A percentile compares a stretch with the other conserved stretches of the same genome.
These are phyloP conservation scores for Synaphobranchus kaupii DNA, from an alignment of 2,797 vertebrate genomes.

Conservation along the genomic window DNA sequence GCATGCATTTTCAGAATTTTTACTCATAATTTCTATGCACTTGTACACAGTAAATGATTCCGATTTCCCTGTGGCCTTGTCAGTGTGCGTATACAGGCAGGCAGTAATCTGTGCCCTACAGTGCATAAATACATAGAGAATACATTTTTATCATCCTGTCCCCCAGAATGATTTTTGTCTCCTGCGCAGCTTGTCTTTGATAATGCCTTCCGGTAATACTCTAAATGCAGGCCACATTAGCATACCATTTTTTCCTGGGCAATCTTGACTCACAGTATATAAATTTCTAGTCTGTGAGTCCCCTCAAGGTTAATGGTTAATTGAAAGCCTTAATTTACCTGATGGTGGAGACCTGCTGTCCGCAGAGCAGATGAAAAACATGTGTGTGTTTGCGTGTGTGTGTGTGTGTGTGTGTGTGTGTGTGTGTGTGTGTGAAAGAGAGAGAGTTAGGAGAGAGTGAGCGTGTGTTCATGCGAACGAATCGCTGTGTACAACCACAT, in stretches of 20 bases:
- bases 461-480: not conserved
- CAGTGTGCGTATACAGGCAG: conserved; percentile 52
- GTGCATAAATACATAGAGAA: conserved; percentile 73
- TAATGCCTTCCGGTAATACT: conserved; percentile 13
- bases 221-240: not conserved
- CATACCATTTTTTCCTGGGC: not conserved
- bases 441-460: not conserved
- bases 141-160: conserved; percentile 54
- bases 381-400: not conserved
- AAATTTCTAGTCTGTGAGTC: conserved; percentile 26
- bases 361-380: not conserved
- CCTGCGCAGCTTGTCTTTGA: not conserved
- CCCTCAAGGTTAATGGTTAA: conserved; percentile 36
- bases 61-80: conserved; percentile 12
- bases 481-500: not conserved
- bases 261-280: not conserved
- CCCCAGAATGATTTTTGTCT: conserved; percentile 17
- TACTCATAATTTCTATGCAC: not conserved
- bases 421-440: conserved; percentile 16
- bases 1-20: not conserved
- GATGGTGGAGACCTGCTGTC: conserved; percentile 12
- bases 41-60: not conserved
- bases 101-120: conserved; percentile 65
- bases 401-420: not conserved
- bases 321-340: conserved; percentile 21